Percentiles rank a stretch among this genome's conserved stretches.
Conservation (phyloP, 2,888 invertebrate genomes). For the Allophyes oxyacanthae region DNA sequence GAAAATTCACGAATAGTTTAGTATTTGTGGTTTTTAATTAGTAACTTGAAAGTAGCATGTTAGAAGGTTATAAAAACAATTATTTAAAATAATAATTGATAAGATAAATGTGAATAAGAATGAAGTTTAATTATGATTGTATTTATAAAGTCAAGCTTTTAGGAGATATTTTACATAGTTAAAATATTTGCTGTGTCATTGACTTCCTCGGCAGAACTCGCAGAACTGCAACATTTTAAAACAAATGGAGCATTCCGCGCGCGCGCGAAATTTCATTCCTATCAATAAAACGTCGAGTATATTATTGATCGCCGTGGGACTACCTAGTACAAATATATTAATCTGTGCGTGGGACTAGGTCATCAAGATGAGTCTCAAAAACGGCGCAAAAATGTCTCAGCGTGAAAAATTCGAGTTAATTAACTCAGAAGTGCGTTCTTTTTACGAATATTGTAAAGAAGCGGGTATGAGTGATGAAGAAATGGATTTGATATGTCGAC, state of each 20-base stretch:
- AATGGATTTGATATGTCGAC: conserved; percentile 91
- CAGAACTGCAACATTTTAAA: conserved; percentile 67
- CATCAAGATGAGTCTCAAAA: conserved; percentile 82
- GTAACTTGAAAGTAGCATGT: too few species aligned
- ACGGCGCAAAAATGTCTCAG: conserved; percentile 83
- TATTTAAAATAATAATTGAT: too few species aligned
- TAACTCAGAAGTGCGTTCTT: conserved; percentile 90
- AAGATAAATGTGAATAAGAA: too few species aligned
- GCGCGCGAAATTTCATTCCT: conserved; percentile 85
- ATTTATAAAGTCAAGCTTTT: too few species aligned
- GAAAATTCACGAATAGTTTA: too few species aligned
- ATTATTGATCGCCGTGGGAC: conserved; percentile 78
- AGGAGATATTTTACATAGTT: too few species aligned
- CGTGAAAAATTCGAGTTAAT: conserved; percentile 88
- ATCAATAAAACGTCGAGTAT: conserved; percentile 74
- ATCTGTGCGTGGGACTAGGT: conserved; percentile 64
- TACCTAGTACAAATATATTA: too few species aligned
- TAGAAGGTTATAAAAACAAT: too few species aligned
- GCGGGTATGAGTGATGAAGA: conserved; percentile 91
- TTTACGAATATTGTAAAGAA: conserved; percentile 91
- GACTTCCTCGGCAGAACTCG: conserved; percentile 51
- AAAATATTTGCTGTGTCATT: conserved; percentile 29
- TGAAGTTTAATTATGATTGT: too few species aligned
- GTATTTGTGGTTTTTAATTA: too few species aligned
- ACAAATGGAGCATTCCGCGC: conserved; percentile 69